phyloP scores from a whole-genome alignment of 2,113 vertebrate species.

The Glaucidium brasilianum region DNA sequence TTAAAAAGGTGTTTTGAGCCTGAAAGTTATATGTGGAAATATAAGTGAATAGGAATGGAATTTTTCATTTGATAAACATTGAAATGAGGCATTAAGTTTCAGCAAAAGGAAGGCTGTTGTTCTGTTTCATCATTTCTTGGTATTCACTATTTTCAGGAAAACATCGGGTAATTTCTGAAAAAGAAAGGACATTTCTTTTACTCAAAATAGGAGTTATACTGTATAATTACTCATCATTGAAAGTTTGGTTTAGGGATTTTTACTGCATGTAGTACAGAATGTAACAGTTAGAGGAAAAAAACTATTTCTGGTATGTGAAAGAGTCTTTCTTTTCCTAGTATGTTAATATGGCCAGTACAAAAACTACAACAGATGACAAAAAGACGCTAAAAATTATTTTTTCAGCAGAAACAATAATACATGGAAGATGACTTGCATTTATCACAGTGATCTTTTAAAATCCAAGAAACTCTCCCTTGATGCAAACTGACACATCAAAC shows the following conservation, averaged over 20 bases:
- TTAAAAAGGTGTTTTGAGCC: background rate
- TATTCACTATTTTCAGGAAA: background rate
- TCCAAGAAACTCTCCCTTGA: background rate
- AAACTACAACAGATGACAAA: background rate
- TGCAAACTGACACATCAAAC: background rate
- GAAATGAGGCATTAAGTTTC: background rate
- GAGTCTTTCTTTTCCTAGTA: background rate
- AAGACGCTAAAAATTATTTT: background rate
- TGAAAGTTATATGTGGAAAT: background rate
- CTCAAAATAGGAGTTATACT: background rate
- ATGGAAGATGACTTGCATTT: background rate
- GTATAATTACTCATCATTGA: background rate
- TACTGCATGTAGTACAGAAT: background rate
- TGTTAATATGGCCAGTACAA: background rate
- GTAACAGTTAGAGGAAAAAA: background rate
- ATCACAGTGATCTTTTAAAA: background rate
- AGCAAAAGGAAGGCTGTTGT: background rate
- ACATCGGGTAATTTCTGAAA: background rate
- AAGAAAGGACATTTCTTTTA: background rate
- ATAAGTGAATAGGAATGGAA: background rate
- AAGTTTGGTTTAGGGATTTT: background rate
- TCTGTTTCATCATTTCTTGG: background rate
- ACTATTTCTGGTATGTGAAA: background rate
- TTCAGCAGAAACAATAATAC: background rate
- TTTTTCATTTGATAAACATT: background rate